phyloP scores from a whole-genome alignment of 2,888 invertebrate species.

The Lumbricus terrestris region DNA sequence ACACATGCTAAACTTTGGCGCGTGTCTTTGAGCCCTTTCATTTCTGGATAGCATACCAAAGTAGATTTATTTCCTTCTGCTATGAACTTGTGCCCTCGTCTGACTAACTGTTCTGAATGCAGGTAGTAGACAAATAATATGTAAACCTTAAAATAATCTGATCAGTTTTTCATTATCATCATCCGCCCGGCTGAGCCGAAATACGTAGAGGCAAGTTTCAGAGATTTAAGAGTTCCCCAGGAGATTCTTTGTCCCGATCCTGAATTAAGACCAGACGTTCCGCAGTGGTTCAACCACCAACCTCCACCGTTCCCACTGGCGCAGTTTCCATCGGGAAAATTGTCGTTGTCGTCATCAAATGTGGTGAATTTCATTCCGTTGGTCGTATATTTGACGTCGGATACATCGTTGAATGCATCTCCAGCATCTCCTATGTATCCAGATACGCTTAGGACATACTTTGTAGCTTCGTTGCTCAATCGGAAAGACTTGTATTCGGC shows the following conservation, averaged over 20 bases:
- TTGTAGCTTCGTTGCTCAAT: background rate
- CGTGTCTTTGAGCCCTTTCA: no score
- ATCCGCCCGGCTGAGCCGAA: no score
- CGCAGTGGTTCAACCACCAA: background rate
- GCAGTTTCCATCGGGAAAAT: background rate
- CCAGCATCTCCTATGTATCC: conserved; percentile 3
- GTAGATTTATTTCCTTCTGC: no score
- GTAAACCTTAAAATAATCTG: no score
- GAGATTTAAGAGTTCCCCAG: background rate
- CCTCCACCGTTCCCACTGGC: background rate
- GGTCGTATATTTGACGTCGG: background rate
- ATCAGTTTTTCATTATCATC: no score
- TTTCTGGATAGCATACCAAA: no score
- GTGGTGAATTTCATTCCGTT: conserved; percentile 8
- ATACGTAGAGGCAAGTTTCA: no score
- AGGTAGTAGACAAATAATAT: no score
- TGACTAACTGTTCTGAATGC: no score
- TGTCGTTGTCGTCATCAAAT: background rate
- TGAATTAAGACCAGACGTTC: background rate
- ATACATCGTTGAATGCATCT: background rate
- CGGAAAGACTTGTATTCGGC: background rate
- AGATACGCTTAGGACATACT: background rate
- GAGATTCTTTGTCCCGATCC: background rate
- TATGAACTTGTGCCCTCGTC: no score
- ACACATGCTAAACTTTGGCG: no score